Percentiles rank a stretch among this genome's conserved stretches.
Conservation (phyloP, 2,113 vertebrate genomes). For the Hydrochoerus hydrochaeris region DNA sequence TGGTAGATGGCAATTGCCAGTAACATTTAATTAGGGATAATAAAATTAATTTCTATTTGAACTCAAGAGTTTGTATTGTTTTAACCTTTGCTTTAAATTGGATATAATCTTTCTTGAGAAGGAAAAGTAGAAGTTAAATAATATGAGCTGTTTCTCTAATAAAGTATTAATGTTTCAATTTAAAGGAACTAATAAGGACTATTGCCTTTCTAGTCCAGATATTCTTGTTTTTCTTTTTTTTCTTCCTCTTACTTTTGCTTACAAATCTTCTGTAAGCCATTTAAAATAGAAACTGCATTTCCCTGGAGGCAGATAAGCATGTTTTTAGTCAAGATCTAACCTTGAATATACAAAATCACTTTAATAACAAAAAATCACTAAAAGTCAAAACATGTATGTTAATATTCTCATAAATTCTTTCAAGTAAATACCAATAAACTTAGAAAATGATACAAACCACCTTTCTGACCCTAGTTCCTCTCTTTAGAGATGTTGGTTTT, state of each 20-base stretch:
- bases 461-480: neutral
- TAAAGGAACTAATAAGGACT: constrained; percentile 27
- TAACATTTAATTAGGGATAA: constrained; percentile 61
- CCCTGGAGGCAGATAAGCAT: neutral
- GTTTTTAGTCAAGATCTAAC: constrained; percentile 17
- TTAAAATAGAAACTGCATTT: constrained; percentile 44
- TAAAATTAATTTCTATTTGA: constrained; percentile 64
- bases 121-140: constrained; percentile 61
- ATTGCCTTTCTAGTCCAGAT: constrained; percentile 41
- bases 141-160: constrained; percentile 48
- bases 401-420: constrained; percentile 49
- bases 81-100: constrained; percentile 66
- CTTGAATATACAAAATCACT: constrained; percentile 31
- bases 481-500: neutral
- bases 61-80: neutral
- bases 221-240: neutral
- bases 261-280: neutral
- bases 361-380: constrained; percentile 56
- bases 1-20: constrained; percentile 23
- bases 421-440: constrained; percentile 17
- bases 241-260: neutral
- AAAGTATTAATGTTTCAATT: constrained; percentile 53
- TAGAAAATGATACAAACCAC: neutral
- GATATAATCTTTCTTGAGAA: constrained; percentile 19
- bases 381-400: constrained; percentile 17